Conservation (phyloP, 2,888 invertebrate genomes). For the Cataglyphis cursor region DNA sequence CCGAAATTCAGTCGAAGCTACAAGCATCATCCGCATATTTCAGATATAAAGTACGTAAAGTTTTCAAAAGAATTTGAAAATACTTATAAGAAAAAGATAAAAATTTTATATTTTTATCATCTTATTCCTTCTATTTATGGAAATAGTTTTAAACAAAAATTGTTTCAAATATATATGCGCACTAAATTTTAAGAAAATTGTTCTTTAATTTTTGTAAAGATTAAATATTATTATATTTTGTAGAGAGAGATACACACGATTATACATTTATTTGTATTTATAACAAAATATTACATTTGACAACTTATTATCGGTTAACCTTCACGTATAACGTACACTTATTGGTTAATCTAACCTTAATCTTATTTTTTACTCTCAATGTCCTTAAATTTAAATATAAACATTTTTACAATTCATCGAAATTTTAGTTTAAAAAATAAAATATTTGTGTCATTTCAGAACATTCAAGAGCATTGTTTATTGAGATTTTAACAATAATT, state of each 20-base stretch:
- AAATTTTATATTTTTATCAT: background rate
- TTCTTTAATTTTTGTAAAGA: background rate
- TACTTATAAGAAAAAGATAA: background rate
- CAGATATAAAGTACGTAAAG: background rate
- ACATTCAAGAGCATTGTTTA: background rate
- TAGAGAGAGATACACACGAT: background rate
- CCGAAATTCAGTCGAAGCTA: background rate
- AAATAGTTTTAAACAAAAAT: background rate
- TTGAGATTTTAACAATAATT: constrained; percentile 1
- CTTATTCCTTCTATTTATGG: background rate
- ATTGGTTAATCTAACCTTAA: background rate
- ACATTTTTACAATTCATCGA: background rate
- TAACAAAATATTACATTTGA: background rate
- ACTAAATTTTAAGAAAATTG: background rate
- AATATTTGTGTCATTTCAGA: background rate
- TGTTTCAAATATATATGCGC: background rate
- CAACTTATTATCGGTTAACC: background rate
- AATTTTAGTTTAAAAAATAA: background rate
- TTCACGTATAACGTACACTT: too few species aligned
- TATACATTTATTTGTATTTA: background rate
- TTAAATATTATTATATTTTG: background rate
- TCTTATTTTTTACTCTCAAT: background rate
- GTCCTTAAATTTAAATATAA: background rate
- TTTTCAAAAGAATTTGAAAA: background rate
- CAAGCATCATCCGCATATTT: background rate